These are phyloP conservation scores for Dallia pectoralis DNA, from an alignment of 2,797 vertebrate genomes.

Conservation along the genomic window DNA sequence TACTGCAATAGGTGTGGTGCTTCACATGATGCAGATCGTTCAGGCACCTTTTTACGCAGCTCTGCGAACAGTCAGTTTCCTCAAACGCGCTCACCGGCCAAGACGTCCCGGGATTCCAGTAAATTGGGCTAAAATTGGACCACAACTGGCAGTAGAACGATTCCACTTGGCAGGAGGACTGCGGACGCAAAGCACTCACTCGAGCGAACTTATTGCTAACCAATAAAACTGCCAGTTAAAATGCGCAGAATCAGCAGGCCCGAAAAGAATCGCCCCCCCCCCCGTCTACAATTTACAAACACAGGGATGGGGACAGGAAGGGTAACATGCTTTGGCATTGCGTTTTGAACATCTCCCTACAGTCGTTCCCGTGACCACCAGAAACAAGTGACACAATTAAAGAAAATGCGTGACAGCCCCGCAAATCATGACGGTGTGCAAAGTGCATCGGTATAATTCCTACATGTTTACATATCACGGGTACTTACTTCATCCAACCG, in stretches of 20 bases:
- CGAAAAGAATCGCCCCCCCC: conserved; percentile 20
- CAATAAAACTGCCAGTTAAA: conserved; percentile 54
- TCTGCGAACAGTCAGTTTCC: conserved; percentile 41
- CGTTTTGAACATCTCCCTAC: conserved; percentile 55
- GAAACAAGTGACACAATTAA: conserved; percentile 45
- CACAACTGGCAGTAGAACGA: conserved; percentile 65
- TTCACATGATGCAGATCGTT: conserved; percentile 45
- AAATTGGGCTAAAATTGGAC: conserved; percentile 73
- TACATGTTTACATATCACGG: neutral
- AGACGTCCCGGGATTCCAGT: conserved; percentile 72
- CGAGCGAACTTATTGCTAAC: conserved; percentile 56
- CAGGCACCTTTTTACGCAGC: conserved; percentile 48
- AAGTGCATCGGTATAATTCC: neutral
- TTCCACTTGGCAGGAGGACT: conserved; percentile 60
- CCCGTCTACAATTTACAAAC: conserved; percentile 13
- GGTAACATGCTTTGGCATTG: conserved; percentile 32
- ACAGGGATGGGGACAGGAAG: neutral
- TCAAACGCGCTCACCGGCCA: conserved; percentile 54
- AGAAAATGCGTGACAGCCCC: conserved; percentile 53
- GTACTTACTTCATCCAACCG: conserved; percentile 76
- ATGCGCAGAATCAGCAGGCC: conserved; percentile 10
- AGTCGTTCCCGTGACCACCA: conserved; percentile 53
- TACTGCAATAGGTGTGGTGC: conserved; percentile 21
- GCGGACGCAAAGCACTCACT: conserved; percentile 47
- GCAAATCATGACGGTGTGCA: conserved; percentile 14